Evolutionary conservation across 1,140 invertebrate species (phyloP).

Genomic region (Eciton burchellii): DNA sequence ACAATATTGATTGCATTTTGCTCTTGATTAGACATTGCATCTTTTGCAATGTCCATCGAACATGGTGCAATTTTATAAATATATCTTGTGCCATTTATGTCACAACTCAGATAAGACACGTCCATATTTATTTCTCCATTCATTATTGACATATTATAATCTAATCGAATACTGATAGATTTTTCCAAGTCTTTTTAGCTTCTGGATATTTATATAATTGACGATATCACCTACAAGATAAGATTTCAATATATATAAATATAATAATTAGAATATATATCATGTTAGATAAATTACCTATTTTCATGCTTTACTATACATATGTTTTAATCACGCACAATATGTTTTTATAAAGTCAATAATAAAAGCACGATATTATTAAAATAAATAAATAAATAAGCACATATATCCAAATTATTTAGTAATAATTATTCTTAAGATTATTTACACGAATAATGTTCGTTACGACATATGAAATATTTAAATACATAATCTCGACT

Average conservation of each 20-base stretch:
- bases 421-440: no score
- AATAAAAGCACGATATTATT: neutral
- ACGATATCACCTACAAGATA: constrained; percentile 44
- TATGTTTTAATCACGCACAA: no score
- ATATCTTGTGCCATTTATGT: constrained; percentile 78
- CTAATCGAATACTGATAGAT: constrained; percentile 9
- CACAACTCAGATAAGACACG: constrained; percentile 74
- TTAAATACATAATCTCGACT: neutral
- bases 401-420: no score
- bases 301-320: no score
- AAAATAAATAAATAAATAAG: no score
- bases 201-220: constrained; percentile 41
- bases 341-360: neutral
- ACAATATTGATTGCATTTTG: constrained; percentile 54
- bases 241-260: constrained; percentile 10
- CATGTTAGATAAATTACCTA: no score
- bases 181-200: neutral
- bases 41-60: constrained; percentile 44
- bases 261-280: no score
- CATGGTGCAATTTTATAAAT: constrained; percentile 70
- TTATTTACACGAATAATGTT: neutral
- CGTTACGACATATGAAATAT: neutral
- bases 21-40: constrained; percentile 42
- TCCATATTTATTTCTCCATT: constrained; percentile 66
- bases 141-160: constrained; percentile 62